Evolutionary conservation across 1,140 invertebrate genomes (phyloP).

Genomic region (Agrypnia vestita): DNA sequence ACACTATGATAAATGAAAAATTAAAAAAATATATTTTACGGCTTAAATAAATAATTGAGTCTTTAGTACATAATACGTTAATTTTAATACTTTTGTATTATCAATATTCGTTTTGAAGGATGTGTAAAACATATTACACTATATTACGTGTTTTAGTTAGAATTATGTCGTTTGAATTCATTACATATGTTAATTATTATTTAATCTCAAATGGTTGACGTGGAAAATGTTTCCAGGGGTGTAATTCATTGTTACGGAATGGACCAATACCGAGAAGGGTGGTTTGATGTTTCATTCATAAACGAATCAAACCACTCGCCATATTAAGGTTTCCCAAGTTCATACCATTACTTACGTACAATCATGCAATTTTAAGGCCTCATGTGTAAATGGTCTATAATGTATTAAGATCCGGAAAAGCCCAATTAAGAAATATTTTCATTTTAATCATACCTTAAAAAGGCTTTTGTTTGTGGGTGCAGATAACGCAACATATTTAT

Average conservation of each 20-base stretch:
- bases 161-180: too few species aligned
- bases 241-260: background rate
- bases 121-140: background rate
- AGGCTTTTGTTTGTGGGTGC: too few species aligned
- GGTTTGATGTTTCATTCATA: slow-evolving; percentile 33
- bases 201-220: background rate
- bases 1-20: too few species aligned
- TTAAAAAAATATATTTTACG: too few species aligned
- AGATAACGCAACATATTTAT: too few species aligned
- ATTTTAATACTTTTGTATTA: too few species aligned
- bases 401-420: background rate
- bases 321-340: background rate
- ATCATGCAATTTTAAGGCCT: background rate
- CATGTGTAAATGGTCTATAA: background rate
- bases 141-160: too few species aligned
- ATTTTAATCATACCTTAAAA: too few species aligned
- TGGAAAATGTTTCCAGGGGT: background rate
- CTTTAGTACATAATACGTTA: too few species aligned
- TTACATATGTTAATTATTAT: background rate
- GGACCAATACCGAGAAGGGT: background rate
- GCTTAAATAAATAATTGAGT: too few species aligned
- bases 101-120: too few species aligned
- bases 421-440: background rate
- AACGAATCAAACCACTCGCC: slow-evolving; percentile 19
- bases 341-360: slow-evolving; percentile 13